Conservation (phyloP, 2,888 invertebrate genomes). For the Andrena trimmerana region DNA sequence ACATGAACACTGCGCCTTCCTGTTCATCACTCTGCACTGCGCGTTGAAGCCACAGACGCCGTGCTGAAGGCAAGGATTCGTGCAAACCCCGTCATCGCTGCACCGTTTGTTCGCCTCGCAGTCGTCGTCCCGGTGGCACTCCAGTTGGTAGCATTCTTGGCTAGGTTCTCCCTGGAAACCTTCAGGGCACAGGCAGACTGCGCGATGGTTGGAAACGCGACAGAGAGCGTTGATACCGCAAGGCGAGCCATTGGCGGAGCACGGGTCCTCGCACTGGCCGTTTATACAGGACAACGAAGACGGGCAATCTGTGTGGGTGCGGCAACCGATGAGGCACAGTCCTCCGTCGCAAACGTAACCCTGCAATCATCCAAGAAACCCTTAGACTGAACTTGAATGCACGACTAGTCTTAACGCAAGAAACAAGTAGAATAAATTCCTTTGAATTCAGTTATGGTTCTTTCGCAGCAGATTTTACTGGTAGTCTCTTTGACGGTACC, state of each 20-base stretch:
- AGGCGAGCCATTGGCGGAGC: slow-evolving; percentile 87
- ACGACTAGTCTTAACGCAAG: neutral
- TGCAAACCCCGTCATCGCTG: slow-evolving; percentile 89
- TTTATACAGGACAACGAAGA: slow-evolving; percentile 91
- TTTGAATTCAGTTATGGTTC: neutral
- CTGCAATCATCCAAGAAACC: slow-evolving; percentile 81
- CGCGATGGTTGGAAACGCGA: slow-evolving; percentile 91
- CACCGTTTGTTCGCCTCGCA: slow-evolving; percentile 93
- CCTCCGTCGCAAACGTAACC: slow-evolving; percentile 92
- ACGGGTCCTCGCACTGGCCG: slow-evolving; percentile 90
- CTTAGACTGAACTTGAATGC: neutral
- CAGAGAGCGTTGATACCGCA: slow-evolving; percentile 94
- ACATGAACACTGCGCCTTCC: slow-evolving; percentile 92
- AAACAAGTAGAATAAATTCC: too few relatives aligned
- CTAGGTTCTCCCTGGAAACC: slow-evolving; percentile 94
- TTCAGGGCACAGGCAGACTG: slow-evolving; percentile 94
- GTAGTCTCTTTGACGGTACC: slow-evolving; percentile 71
- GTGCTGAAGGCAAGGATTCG: slow-evolving; percentile 92
- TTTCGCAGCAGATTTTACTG: neutral
- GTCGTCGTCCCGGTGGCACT: slow-evolving; percentile 91
- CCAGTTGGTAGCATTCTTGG: slow-evolving; percentile 91
- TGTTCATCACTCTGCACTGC: slow-evolving; percentile 92
- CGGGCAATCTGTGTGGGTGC: slow-evolving; percentile 92
- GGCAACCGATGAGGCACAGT: slow-evolving; percentile 92
- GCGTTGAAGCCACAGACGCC: slow-evolving; percentile 94